Conservation (phyloP, 2,888 invertebrate genomes). For the Orthonychiurus folsomi region DNA sequence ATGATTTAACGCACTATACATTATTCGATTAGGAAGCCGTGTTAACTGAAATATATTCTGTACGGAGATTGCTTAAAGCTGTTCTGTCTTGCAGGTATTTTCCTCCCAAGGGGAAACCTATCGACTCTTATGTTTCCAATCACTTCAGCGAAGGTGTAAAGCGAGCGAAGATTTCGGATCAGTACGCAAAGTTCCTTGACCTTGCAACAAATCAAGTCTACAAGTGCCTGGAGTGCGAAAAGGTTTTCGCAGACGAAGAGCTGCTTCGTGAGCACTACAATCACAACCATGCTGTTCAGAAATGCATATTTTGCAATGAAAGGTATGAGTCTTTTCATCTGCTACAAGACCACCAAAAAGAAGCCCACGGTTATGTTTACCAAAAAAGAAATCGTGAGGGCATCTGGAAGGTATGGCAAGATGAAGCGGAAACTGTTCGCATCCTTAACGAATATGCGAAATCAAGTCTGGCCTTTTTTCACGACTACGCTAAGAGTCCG, state of each 20-base stretch:
- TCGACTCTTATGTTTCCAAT: background rate
- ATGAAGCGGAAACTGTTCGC: background rate
- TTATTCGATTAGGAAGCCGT: no score
- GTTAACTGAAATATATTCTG: no score
- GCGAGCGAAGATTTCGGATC: background rate
- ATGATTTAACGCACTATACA: no score
- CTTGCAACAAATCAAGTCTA: background rate
- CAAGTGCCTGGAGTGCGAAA: conserved; percentile 2
- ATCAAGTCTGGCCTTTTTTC: conserved; percentile 13
- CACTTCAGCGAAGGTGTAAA: background rate
- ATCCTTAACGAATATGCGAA: background rate
- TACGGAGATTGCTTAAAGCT: no score
- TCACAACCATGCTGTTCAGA: conserved; percentile 25
- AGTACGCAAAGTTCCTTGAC: background rate
- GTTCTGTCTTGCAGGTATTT: no score
- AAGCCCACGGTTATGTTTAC: conserved; percentile 21
- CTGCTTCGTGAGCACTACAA: conserved; percentile 24
- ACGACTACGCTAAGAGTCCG: conserved; percentile 13
- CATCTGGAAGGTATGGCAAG: conserved; percentile 26
- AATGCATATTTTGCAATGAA: conserved; percentile 27
- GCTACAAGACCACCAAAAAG: conserved; percentile 20
- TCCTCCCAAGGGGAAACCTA: background rate
- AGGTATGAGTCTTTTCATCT: conserved; percentile 17
- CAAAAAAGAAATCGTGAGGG: conserved; percentile 22
- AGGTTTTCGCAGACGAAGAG: background rate